phyloP scores from a whole-genome alignment of 2,888 invertebrate species.

The Gnatocerus cornutus region DNA sequence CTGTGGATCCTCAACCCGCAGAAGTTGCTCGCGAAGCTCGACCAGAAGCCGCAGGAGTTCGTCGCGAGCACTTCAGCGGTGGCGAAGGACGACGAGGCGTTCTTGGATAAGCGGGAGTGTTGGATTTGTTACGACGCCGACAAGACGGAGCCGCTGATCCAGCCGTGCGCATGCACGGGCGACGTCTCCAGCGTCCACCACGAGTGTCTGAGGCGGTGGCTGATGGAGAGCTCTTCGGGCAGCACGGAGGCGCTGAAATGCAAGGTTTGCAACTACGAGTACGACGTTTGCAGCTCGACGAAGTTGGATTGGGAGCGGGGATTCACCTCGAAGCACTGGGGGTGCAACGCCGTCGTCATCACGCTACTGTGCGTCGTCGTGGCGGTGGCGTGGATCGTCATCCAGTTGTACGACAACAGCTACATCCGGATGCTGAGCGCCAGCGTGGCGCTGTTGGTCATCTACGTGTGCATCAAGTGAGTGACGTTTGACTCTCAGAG shows the following conservation, averaged over 20 bases:
- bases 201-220: constrained; percentile 91
- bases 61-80: constrained; percentile 14
- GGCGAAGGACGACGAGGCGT: constrained; percentile 70
- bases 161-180: constrained; percentile 92
- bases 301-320: constrained; percentile 89
- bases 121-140: constrained; percentile 95
- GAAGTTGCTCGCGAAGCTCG: constrained; percentile 79
- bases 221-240: constrained; percentile 80
- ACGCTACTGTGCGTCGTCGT: constrained; percentile 85
- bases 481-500: no score
- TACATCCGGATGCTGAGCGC: constrained; percentile 86
- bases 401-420: constrained; percentile 85
- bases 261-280: constrained; percentile 89
- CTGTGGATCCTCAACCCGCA: constrained; percentile 95
- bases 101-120: constrained; percentile 82
- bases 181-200: constrained; percentile 95
- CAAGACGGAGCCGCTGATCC: constrained; percentile 87
- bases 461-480: constrained; percentile 89
- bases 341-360: constrained; percentile 86
- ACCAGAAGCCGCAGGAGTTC: constrained; percentile 44
- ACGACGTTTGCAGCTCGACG: constrained; percentile 84
- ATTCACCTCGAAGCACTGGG: constrained; percentile 88
- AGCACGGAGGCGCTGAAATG: constrained; percentile 73
- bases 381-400: constrained; percentile 85
- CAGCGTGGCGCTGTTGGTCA: constrained; percentile 86